A percentile compares a stretch with the other conserved stretches of the same genome.
These are phyloP conservation scores for Perca flavescens DNA, from an alignment of 2,113 vertebrate genomes.

Conservation along the genomic window DNA sequence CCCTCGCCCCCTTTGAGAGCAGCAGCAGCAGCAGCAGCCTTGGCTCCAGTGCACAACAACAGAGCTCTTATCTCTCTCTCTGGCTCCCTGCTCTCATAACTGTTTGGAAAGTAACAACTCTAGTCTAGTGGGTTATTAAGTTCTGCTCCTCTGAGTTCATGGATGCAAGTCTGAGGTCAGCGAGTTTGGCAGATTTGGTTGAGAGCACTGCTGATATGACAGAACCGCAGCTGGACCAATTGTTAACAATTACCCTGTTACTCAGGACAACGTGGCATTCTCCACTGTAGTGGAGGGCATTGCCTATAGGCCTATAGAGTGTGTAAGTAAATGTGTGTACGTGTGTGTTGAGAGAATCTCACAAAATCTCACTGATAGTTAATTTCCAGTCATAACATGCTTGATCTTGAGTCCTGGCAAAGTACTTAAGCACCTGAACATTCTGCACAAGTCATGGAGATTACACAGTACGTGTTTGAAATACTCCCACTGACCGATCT, in stretches of 20 bases:
- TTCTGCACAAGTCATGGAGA: slow-evolving; percentile 37
- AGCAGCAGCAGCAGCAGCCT: slow-evolving; percentile 7
- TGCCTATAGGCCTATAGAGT: slow-evolving; percentile 34
- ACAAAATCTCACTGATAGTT: slow-evolving; percentile 27
- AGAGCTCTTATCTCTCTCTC: slow-evolving; percentile 31
- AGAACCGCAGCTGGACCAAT: slow-evolving; percentile 52
- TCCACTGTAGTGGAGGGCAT: slow-evolving; percentile 15
- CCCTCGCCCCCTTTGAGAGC: neutral
- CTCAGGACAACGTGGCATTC: neutral
- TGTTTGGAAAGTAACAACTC: slow-evolving; percentile 38
- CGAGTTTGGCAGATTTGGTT: slow-evolving; percentile 59
- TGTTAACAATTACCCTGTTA: slow-evolving; percentile 55
- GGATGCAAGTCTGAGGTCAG: slow-evolving; percentile 56
- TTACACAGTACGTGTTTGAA: slow-evolving; percentile 27
- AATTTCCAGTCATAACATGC: slow-evolving; percentile 45
- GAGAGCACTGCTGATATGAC: slow-evolving; percentile 70
- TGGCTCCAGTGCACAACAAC: slow-evolving; percentile 30
- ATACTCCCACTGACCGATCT: slow-evolving; percentile 37
- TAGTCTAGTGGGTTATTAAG: slow-evolving; percentile 38
- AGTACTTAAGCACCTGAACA: slow-evolving; percentile 25
- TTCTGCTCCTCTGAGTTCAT: slow-evolving; percentile 48
- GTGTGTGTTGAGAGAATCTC: slow-evolving; percentile 29
- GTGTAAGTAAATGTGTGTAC: slow-evolving; percentile 10
- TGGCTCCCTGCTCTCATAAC: slow-evolving; percentile 46
- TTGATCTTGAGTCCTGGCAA: slow-evolving; percentile 34